Evolutionary conservation across 2,888 invertebrate genomes (phyloP), one percentile per base, ranked within the genome.

Genomic region (Pammene fasciana): DNA sequence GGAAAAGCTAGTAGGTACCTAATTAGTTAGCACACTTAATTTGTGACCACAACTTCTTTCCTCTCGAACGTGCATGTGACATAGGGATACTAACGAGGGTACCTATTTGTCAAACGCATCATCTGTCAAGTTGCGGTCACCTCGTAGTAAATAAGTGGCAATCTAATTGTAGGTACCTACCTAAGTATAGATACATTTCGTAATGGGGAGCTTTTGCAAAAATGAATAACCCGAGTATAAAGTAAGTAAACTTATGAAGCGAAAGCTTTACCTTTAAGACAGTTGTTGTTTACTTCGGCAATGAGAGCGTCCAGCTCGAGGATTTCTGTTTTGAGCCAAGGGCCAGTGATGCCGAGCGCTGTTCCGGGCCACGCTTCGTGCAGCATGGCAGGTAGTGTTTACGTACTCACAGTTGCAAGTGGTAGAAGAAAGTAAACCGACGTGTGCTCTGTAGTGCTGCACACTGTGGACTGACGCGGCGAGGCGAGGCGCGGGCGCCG

Each of bases 251-350:
- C 46, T n/a, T 48, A 14, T 38, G 36, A 38, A 18, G 18, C 9
- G 18, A 13, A 50, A 50, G 48, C 18, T 50, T 16, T 26, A 89
- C 90, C 90, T 86, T 89, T 88, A 36, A 81, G 67, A 72, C 79
- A 84, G 72, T 79, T 79, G 80, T 87, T 89, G 83, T 90, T 89
- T 72, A 90, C 88, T 73, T 92, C 91, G 0, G 86, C 85, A 65
- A 91, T 86, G 73, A 90, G 79, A 56, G 86, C 87, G 61, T 90
- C 90, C 74, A 91, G 75, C 75, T 89, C 89, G 80, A 80, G 82
- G 72, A 81, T 80, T 74, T 87, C 89, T 48, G 82, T 76, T 76
- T 86, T 86, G 74, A 80, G 82, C 84, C 84, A 86, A 74, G 68
- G 72, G 72, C 79, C 80, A 14, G 52, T 55, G 26, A 59, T 41